Conservation (phyloP, 1,140 invertebrate species). For the Belonocnema kinseyi region DNA sequence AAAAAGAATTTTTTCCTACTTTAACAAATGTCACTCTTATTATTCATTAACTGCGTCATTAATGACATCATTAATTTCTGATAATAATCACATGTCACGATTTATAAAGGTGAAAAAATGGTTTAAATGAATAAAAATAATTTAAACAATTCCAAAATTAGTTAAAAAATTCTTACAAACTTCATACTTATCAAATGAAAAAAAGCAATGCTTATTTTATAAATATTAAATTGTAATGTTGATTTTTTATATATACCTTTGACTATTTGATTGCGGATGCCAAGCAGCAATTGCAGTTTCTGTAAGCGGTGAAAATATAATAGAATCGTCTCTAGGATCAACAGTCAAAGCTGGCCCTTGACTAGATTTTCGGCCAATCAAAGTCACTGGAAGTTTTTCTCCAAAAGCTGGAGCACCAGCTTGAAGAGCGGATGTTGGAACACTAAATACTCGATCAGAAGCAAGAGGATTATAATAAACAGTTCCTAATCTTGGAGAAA, state of each 20-base stretch:
- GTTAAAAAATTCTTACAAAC: too few species aligned
- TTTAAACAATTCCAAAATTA: too few species aligned
- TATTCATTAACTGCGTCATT: too few species aligned
- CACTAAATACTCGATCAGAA: conserved; percentile 86
- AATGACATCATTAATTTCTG: too few species aligned
- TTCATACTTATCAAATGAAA: background rate
- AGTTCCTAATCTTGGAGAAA: conserved; percentile 80
- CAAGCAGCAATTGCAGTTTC: conserved; percentile 87
- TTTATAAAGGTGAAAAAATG: too few species aligned
- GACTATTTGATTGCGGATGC: conserved; percentile 82
- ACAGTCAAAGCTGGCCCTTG: conserved; percentile 85
- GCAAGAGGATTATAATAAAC: conserved; percentile 89
- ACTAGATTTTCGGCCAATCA: conserved; percentile 88
- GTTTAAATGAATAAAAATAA: too few species aligned
- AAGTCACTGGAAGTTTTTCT: conserved; percentile 82
- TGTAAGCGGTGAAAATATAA: conserved; percentile 84
- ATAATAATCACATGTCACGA: too few species aligned
- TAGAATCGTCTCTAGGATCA: conserved; percentile 81
- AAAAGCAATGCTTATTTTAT: background rate
- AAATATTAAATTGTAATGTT: too few species aligned
- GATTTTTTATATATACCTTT: conserved; percentile 73
- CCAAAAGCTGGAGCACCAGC: conserved; percentile 79
- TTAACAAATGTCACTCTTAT: too few species aligned
- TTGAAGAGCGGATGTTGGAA: conserved; percentile 82
- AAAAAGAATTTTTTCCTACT: background rate